phyloP scores from a whole-genome alignment of 1,140 invertebrate genomes.

The Aphaenogaster floridana region DNA sequence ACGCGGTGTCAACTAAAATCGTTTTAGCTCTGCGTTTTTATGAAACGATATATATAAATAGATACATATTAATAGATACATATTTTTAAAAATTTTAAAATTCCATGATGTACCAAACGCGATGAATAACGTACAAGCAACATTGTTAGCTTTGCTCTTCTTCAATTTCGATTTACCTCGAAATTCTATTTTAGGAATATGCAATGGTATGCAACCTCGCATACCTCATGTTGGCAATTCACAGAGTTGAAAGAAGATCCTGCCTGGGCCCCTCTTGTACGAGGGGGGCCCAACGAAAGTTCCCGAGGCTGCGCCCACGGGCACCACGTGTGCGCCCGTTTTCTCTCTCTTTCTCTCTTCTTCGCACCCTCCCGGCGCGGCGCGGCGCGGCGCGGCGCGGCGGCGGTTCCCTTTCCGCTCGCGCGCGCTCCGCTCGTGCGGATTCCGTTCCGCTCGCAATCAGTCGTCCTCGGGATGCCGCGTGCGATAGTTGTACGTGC shows the following conservation, averaged over 20 bases:
- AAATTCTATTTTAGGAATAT: background rate
- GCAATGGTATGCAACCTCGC: background rate
- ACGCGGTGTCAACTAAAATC: background rate
- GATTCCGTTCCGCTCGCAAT: slow-evolving; percentile 53
- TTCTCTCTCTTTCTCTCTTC: slow-evolving; percentile 39
- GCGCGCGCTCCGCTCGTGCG: slow-evolving; percentile 38
- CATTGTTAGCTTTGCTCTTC: background rate
- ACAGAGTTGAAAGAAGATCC: slow-evolving; percentile 7
- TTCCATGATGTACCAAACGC: background rate
- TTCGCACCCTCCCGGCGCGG: slow-evolving; percentile 27
- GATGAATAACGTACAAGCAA: background rate
- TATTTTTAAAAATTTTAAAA: background rate
- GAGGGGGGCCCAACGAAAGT: background rate
- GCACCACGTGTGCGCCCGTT: slow-evolving; percentile 28
- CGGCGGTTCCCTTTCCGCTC: slow-evolving; percentile 37
- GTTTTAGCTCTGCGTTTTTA: background rate
- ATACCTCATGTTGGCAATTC: background rate
- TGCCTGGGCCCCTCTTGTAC: background rate
- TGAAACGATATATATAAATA: too few species aligned
- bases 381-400: slow-evolving; percentile 9
- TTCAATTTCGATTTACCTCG: background rate
- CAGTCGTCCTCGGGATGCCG: slow-evolving; percentile 69
- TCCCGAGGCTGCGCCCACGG: background rate
- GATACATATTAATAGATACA: background rate
- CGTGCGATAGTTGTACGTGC: background rate